Evolutionary conservation across 2,797 vertebrate species (phyloP), one percentile per base, ranked within the genome.

Genomic region (Antrozous pallidus): DNA sequence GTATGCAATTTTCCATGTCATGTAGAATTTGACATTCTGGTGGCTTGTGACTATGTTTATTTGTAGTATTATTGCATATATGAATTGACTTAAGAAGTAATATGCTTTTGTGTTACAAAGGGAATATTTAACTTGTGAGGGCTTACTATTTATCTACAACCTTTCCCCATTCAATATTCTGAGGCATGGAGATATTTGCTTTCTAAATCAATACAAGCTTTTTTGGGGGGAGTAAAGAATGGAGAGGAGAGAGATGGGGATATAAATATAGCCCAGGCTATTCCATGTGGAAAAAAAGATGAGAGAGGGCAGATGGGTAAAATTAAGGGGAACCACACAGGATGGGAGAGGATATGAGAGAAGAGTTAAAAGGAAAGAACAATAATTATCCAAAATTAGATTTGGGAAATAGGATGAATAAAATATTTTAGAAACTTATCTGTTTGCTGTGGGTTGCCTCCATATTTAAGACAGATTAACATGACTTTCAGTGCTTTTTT

Each of bases 401-500:
- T 78, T 88, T 78, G 24, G 33, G 40, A 88, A 93, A 71, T n/a
- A 5, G 4, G 8, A 51, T 79, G 0, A 28, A n/a, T 75, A 71
- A 45, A 87, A 73, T 78, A 33, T 94, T 93, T 87, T 56, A 42
- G 56, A 74, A 91, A 8, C 5, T 24, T 90, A 73, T 1, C 13
- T 87, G 20, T 40, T 20, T 85, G 20, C 45, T 87, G 1, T 90
- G 38, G 88, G 24, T 54, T 86, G 58, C 18, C 5, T 79, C 79
- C 22, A 51, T 8, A 16, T 70, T 61, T 80, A 69, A 80, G 65
- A 45, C 26, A 94, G 77, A 49, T 28, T 16, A 58, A 20, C n/a
- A 33, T 74, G 69, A 56, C 10, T 51, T 87, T 83, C 42, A 83
- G 33, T 51, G 17, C 17, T 83, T 96, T 96, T 94, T n/a, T 61